Base-by-base conservation (phyloP, 2,888 invertebrate species). In the Prenolepis imparis region DNA sequence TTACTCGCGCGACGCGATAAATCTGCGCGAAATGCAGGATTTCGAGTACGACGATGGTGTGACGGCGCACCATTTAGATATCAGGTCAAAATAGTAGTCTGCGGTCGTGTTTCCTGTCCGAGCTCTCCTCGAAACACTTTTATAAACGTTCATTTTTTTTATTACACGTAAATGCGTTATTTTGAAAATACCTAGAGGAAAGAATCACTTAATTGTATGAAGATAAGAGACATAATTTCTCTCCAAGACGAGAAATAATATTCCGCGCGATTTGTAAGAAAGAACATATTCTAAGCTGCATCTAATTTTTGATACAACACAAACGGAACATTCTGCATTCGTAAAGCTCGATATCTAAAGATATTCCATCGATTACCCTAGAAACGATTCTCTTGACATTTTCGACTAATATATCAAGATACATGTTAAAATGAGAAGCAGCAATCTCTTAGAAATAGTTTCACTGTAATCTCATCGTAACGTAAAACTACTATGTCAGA, bases 1-100 rank as follows among this genome's bases (percentile, higher is more conserved):
- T 80, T 80, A 80, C 73, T 80, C 73, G 21, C 21, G 57, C 72
- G 78, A 21, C 78, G 59, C 78, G 78, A 59, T 80, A 80, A 72
- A 80, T 80, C 78, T 57, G 44, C 72, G 55, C 52, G 55, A 52
- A 68, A 68, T 75, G 75, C 52, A 67, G 32, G 57, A 72, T 78
- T 78, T 78, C 73, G 44, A 72, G 36, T 41, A 28, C 48, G 39
- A 41, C n/a, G 55, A 4, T 32, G 32, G 32, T 52, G 48, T 32
- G 48, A 36, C 48, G n/a, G 41, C 9, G 55, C 39, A 36, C 32
- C 28, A 21, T 73, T 73, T 24, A 48, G 52, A 66, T 39, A 66
- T 66, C 52, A 18, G 52, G 36, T 68, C 77, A 55, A 55, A 70
- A n/a, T 57, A 15, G 12, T 59, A 18, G n/a, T 15, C n/a, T 18